phyloP scores from a whole-genome alignment of 2,888 invertebrate species.

The Prionchulus punctatus region DNA sequence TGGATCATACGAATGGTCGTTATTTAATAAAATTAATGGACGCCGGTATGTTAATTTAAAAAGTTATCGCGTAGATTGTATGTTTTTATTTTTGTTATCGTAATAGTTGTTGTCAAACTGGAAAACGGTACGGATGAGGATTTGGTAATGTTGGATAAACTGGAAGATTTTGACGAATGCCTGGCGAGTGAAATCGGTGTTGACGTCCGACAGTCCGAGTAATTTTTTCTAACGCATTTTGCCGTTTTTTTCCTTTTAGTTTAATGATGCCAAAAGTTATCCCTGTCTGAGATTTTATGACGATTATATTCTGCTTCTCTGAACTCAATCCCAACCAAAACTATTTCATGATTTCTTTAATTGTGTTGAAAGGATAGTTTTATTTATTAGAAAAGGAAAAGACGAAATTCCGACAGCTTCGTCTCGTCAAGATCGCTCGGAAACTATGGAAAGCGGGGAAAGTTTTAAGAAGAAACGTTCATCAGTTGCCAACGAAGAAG shows the following conservation, averaged over 20 bases:
- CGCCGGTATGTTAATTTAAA: conserved; percentile 41
- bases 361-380: neutral
- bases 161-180: conserved; percentile 14
- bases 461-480: too few species aligned
- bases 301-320: neutral
- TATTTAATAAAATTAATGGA: conserved; percentile 71
- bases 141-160: conserved; percentile 56
- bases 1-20: conserved; percentile 62
- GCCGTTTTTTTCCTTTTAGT: neutral
- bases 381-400: neutral
- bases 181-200: neutral
- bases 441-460: too few species aligned
- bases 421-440: neutral
- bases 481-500: too few species aligned
- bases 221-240: neutral
- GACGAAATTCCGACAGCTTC: neutral
- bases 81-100: too few species aligned
- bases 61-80: conserved; percentile 1
- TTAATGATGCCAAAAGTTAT: neutral
- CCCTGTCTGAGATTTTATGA: neutral
- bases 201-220: neutral
- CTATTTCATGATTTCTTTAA: neutral
- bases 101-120: conserved; percentile 77
- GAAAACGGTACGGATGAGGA: conserved; percentile 67
- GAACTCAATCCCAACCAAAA: neutral